phyloP scores from a whole-genome alignment of 2,113 vertebrate genomes.

The Barnardius zonarius region DNA sequence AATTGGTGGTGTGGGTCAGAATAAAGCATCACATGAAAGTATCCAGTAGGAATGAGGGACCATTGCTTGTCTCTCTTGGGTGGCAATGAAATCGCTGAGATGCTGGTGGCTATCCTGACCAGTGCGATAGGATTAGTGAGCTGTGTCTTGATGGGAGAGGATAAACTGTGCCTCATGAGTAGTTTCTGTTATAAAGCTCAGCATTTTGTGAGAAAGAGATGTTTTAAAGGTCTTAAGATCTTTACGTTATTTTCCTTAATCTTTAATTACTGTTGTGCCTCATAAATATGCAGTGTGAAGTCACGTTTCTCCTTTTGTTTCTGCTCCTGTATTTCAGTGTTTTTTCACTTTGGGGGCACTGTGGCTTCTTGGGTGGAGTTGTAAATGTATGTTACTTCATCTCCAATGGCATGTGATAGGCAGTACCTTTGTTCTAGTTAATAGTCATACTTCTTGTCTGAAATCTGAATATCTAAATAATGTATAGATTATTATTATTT shows the following conservation, averaged over 20 bases:
- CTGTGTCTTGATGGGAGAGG: not conserved
- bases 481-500: not conserved
- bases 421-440: not conserved
- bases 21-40: not conserved
- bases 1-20: not conserved
- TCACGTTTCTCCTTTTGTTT: not conserved
- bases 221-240: not conserved
- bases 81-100: not conserved
- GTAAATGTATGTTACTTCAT: not conserved
- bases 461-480: not conserved
- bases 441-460: not conserved
- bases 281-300: not conserved
- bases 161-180: not conserved
- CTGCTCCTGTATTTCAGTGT: not conserved
- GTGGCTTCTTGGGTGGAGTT: not conserved
- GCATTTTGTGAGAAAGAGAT: not conserved
- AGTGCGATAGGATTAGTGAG: accelerated
- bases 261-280: not conserved
- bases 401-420: not conserved
- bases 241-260: not conserved
- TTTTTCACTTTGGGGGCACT: not conserved
- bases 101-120: not conserved
- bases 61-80: not conserved
- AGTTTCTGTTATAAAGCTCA: not conserved
- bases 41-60: not conserved